phyloP scores from a whole-genome alignment of 2,113 vertebrate species.

The Siphamia tubifer region DNA sequence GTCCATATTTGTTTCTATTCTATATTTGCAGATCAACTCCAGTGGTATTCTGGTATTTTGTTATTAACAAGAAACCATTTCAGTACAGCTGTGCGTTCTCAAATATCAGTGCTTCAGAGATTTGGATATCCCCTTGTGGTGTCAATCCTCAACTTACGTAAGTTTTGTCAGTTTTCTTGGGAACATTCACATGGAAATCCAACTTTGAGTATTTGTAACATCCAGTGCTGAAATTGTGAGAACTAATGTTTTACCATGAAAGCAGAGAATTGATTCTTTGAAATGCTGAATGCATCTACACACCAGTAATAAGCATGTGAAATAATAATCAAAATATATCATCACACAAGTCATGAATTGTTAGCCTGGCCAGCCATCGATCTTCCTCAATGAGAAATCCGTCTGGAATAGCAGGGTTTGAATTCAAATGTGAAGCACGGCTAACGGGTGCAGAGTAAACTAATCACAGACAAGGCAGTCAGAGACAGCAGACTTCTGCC shows the following conservation, averaged over 20 bases:
- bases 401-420: too few species aligned
- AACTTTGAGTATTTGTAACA: neutral
- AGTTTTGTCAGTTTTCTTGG: neutral
- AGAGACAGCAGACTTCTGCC: too few species aligned
- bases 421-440: too few species aligned
- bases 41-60: neutral
- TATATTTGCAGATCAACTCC: neutral
- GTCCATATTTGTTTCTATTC: neutral
- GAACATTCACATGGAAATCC: neutral
- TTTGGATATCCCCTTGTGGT: neutral
- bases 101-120: neutral
- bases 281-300: neutral
- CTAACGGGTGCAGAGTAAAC: too few species aligned
- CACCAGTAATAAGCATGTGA: neutral
- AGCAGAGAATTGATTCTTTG: neutral
- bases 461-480: too few species aligned
- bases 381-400: too few species aligned
- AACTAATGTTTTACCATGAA: neutral
- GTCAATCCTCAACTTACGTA: neutral
- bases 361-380: too few species aligned
- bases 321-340: neutral
- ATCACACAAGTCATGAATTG: neutral
- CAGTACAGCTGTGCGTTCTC: conserved; percentile 17
- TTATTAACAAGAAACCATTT: neutral
- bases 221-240: neutral